Conservation (phyloP, 2,797 vertebrate species). For the Petrocephalus sullivani region DNA sequence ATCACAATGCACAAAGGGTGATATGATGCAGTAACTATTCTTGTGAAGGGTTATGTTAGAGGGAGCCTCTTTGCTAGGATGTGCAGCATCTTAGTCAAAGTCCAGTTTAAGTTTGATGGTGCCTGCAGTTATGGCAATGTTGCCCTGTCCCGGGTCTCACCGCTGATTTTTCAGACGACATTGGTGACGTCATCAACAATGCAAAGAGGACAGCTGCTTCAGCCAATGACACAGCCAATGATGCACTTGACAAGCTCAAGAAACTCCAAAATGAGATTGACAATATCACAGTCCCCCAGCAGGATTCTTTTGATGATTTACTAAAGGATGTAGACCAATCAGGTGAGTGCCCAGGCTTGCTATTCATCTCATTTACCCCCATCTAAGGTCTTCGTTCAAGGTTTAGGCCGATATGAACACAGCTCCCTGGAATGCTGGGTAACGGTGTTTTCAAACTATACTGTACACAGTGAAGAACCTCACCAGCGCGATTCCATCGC, state of each 20-base stretch:
- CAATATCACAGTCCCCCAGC: constrained; percentile 56
- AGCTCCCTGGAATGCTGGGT: not conserved
- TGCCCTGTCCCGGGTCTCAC: not conserved
- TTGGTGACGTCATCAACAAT: constrained; percentile 55
- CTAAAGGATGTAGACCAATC: constrained; percentile 72
- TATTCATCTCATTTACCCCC: not conserved
- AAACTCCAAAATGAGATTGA: constrained; percentile 70
- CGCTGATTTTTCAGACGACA: constrained; percentile 61
- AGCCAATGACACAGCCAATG: constrained; percentile 59
- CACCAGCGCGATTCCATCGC: constrained; percentile 72
- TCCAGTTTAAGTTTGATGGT: not conserved
- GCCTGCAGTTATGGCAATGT: not conserved
- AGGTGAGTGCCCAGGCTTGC: constrained; percentile 52
- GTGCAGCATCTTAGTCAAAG: not conserved
- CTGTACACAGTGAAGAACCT: constrained; percentile 72
- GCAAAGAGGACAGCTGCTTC: constrained; percentile 66
- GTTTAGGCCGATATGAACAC: not conserved
- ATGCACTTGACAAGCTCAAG: constrained; percentile 66
- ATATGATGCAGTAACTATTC: not conserved
- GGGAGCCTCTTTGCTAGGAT: not conserved
- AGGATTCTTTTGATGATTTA: constrained; percentile 54
- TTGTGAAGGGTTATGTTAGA: not conserved
- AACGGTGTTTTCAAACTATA: not conserved
- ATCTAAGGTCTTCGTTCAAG: not conserved
- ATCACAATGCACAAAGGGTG: not conserved